phyloP scores from a whole-genome alignment of 2,797 vertebrate genomes.

The Dromococcyx pavoninus region DNA sequence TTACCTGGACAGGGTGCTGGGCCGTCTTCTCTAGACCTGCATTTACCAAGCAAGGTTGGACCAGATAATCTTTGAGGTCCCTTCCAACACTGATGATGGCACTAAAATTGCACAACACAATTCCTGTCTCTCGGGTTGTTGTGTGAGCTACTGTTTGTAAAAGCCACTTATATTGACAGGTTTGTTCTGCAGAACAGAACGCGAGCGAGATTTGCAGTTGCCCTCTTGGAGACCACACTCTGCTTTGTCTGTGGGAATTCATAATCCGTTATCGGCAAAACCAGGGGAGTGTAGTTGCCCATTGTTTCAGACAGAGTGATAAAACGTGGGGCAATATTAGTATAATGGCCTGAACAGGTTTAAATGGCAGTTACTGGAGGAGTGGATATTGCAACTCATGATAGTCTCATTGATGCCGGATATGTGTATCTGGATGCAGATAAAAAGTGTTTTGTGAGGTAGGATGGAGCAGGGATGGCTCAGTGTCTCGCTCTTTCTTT shows the following conservation, averaged over 20 bases:
- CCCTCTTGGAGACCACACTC: background rate
- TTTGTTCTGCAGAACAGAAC: background rate
- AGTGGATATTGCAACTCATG: background rate
- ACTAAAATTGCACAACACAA: background rate
- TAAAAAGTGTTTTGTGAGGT: background rate
- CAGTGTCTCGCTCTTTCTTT: background rate
- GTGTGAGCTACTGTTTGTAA: background rate
- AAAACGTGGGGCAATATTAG: background rate
- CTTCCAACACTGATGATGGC: background rate
- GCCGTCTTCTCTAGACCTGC: too few species aligned
- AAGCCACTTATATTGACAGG: background rate
- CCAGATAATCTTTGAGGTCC: too few species aligned
- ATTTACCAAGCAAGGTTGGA: too few species aligned
- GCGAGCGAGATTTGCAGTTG: background rate
- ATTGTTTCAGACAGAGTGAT: background rate
- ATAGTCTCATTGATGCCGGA: background rate
- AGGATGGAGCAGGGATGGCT: background rate
- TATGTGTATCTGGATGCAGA: background rate
- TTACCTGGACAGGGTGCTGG: too few species aligned
- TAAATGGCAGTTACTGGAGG: background rate
- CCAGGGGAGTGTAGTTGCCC: background rate
- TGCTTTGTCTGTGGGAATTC: background rate
- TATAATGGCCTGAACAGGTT: background rate
- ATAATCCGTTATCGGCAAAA: fast-evolving
- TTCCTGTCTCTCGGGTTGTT: background rate